Base-by-base conservation (phyloP, 2,797 vertebrate species). In the Pangasius djambal region DNA sequence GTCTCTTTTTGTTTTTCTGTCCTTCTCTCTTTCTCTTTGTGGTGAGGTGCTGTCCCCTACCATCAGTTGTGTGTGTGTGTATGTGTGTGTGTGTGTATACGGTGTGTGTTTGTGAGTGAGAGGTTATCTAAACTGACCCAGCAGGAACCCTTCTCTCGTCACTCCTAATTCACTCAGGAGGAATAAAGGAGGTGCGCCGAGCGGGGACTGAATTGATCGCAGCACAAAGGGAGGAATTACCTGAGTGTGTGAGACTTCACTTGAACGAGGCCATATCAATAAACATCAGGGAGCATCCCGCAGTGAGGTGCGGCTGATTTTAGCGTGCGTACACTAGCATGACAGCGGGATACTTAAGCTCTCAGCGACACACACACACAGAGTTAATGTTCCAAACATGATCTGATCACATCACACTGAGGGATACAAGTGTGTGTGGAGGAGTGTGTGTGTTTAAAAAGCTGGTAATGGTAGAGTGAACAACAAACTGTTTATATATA, bases 51-150 rank as follows among this genome's bases (percentile, higher is more conserved):
- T 84, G 44, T 84, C 61, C 28, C 40, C 3, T 59, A 44, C 37
- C 40, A 83, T 83, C 28, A 44, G 31, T 59, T 78, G 48, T 20
- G 77, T 89, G 37, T 44, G 55, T 61, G 85, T 40, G 44, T 63
- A 69, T 79, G 84, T 86, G 82, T 69, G 85, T 31, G 18, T 4
- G 37, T 40, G 37, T 40, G 37, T 40, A 40, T 75, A 69, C 28
- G 0, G 55, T 59, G 55, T 40, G 69, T 48, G 90, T 89, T 77
- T 75, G 15, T 74, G 82, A 83, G 83, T 37, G 82, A 37, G 86
- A 90, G 90, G 92, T 95, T 94, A 90, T 92, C 96, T 94, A 91
- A 95, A 96, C 91, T 93, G 92, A 93, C 94, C 93, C 94, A 85
- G 91, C 92, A 93, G 87, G 89, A 91, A 88, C 83, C 69, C 70